Evolutionary conservation across 2,888 invertebrate genomes (phyloP).

Genomic region (Pachycephus smyrnensis): DNA sequence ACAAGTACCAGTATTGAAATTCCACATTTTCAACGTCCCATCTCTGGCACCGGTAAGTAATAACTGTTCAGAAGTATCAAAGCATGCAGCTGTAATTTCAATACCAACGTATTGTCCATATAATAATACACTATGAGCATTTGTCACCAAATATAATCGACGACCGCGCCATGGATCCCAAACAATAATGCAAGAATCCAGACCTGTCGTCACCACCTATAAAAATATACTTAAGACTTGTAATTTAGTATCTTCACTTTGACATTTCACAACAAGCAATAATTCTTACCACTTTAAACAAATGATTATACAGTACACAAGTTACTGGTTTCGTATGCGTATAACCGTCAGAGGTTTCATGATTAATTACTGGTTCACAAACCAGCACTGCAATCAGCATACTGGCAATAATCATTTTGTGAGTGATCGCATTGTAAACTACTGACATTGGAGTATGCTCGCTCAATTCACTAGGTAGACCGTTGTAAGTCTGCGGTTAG

Average conservation of each 20-base stretch:
- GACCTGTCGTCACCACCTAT: slow-evolving; percentile 79
- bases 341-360: slow-evolving; percentile 79
- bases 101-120: slow-evolving; percentile 77
- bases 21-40: slow-evolving; percentile 86
- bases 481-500: slow-evolving; percentile 72
- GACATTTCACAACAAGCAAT: neutral
- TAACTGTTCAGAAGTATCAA: slow-evolving; percentile 80
- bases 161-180: slow-evolving; percentile 84
- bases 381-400: slow-evolving; percentile 74
- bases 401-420: slow-evolving; percentile 77
- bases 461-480: slow-evolving; percentile 73
- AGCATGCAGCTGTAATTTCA: slow-evolving; percentile 82
- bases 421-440: slow-evolving; percentile 75
- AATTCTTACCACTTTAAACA: slow-evolving; percentile 73
- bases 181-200: slow-evolving; percentile 84
- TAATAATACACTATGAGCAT: slow-evolving; percentile 77
- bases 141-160: slow-evolving; percentile 76
- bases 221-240: slow-evolving; percentile 14
- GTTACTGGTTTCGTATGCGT: slow-evolving; percentile 78
- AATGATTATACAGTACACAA: slow-evolving; percentile 80
- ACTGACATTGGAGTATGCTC: slow-evolving; percentile 73
- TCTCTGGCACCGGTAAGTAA: slow-evolving; percentile 83
- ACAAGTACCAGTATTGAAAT: slow-evolving; percentile 84
- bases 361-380: slow-evolving; percentile 76
- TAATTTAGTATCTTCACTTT: neutral